Evolutionary conservation across 2,113 vertebrate genomes (phyloP), one percentile per base, ranked within the genome.

Genomic region (Bagarius yarrelli): DNA sequence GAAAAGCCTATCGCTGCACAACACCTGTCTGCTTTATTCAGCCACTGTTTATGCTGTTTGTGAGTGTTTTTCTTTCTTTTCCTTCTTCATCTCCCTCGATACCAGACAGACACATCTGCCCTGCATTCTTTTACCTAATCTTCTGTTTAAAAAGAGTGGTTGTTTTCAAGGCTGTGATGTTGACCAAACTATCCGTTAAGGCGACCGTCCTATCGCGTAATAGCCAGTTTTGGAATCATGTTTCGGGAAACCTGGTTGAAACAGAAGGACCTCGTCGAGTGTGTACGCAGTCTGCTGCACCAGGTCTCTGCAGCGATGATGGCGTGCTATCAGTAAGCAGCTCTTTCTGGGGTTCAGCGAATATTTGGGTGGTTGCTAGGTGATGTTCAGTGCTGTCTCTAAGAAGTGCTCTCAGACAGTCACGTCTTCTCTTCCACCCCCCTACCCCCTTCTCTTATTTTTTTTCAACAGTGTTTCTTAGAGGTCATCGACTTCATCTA

Each of bases 351-450:
- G 71, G 71, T 82, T 76, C 76, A 25, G 78, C 57, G 74, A 71
- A 80, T 87, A 77, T 85, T 82, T 85, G 79, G 83, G 80, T 66
- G 79, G 63, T 82, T 81, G 79, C 85, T 83, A 86, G 70, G 76
- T 79, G 82, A 86, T 69, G 70, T 66, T 84, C 66, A 23, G 32
- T 83, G 79, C 70, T 47, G 82, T 76, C 19, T 25, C 75, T 14
- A 25, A 32, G 52, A 70, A 19, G n/a, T 74, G 77, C 77, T 77
- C 56, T 84, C 71, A 75, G 73, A 77, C 73, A 40, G 81, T 53
- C 34, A 34, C 47, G 80, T 76, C 50, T 55, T 61, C 23, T 25
- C 52, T 83, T 0, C 13, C 63, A 36, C 47, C 53, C 53, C 47
- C 47, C 15, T 19, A 2, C 13, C 13, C 18, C 57, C 9, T 11